Base-by-base conservation (phyloP, 1,140 invertebrate genomes). In the Campoletis sonorensis region DNA sequence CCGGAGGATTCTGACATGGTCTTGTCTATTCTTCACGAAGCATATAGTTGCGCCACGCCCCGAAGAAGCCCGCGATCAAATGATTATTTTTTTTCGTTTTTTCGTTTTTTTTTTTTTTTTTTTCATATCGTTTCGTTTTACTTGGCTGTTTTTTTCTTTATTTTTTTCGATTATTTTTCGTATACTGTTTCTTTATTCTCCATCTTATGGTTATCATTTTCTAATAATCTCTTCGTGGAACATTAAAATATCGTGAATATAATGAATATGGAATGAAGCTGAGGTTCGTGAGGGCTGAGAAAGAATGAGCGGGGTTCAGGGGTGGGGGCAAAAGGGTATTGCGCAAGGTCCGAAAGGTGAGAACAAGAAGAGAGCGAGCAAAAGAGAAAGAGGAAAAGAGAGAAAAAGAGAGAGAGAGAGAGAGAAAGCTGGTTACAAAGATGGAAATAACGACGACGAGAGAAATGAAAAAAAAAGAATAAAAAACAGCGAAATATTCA, bases 221-320 rank as follows among this genome's bases (percentile, higher is more conserved):
- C 23, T 75, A 75, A 75, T 75, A 27, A 75, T 54, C 72, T 15
- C 45, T 75, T 75, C 72, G 72, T 54, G 72, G 72, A 75, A 75
- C 54, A 58, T 75, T 75, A 75, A 75, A 75, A 54, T 49, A 75
- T 75, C 26, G 23, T 54, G 72, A 75, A 75, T 75, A 70, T 75
- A 75, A 75, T 75, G 49, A 75, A 75, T 75, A 33, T 26, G 72
- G 18, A 54, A 75, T 75, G 72, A 75, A 75, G 26, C n/a, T 70
- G 67, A 70, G 67, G 67, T 18, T 64, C 21, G 61, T 16, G 67
- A 70, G 67, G 30, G 16, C 18, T 4, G 64, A 15, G 27, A 33
- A 15, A 67, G 21, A 67, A 27, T 67, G 0, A 11, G 4, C 26
- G 23, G 21, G 54, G 54, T 5, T 58, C 8, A 45, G 40, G 40